phyloP scores from a whole-genome alignment of 92 coral and sea anemone species.

The Palythoa heliodiscus region DNA sequence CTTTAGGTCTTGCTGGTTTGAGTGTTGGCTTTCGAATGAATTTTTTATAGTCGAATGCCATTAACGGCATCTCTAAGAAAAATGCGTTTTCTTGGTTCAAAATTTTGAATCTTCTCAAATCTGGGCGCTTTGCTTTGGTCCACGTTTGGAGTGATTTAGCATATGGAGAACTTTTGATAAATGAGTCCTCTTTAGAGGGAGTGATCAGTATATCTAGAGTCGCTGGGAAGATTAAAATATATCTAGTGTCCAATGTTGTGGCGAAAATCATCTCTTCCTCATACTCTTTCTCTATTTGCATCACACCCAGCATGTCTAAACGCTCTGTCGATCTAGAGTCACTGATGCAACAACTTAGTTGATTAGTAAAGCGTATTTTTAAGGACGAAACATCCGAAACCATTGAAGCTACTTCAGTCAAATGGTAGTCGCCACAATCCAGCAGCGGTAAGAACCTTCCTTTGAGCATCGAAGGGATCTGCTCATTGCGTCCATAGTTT shows the following conservation, averaged over 20 bases:
- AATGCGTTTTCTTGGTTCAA: conserved; percentile 40
- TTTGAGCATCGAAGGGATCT: conserved; percentile 31
- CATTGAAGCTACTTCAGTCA: conserved; percentile 35
- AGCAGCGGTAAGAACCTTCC: conserved; percentile 35
- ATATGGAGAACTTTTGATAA: conserved; percentile 31
- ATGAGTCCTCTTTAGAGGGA: conserved; percentile 26
- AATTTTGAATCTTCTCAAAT: conserved; percentile 34
- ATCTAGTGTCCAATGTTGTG: conserved; percentile 27
- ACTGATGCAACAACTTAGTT: not conserved
- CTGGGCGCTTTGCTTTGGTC: conserved; percentile 32
- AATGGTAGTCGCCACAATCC: conserved; percentile 42
- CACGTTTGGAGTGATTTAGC: conserved; percentile 18
- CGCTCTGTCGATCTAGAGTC: not conserved
- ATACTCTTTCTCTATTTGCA: conserved; percentile 24
- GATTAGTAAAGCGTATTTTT: conserved; percentile 29
- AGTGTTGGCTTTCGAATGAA: conserved; percentile 36
- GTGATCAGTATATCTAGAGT: conserved; percentile 38
- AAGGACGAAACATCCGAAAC: conserved; percentile 34
- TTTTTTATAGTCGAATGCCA: conserved; percentile 42
- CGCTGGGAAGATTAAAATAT: conserved; percentile 30
- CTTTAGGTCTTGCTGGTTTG: conserved; percentile 11
- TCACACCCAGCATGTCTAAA: conserved; percentile 17
- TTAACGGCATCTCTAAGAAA: conserved; percentile 32
- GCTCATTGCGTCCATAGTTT: conserved; percentile 21
- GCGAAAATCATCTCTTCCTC: conserved; percentile 41